phyloP scores from a whole-genome alignment of 2,113 vertebrate genomes.

The Saimiri boliviensis region DNA sequence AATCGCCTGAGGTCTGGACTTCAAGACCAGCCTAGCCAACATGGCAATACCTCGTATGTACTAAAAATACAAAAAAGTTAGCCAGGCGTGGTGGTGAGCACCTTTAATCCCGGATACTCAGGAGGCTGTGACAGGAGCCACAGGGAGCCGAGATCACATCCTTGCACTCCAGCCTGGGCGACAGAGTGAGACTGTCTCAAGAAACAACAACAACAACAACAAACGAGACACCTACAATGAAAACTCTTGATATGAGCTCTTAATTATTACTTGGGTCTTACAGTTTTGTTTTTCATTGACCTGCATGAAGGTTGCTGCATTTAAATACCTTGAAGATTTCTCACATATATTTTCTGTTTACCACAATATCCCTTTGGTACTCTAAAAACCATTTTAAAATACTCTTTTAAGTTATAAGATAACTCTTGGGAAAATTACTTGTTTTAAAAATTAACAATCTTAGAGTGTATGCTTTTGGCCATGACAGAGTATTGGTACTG shows the following conservation, averaged over 20 bases:
- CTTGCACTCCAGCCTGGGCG: too few relatives aligned
- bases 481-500: not conserved
- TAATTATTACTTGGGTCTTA: not conserved
- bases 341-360: not conserved
- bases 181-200: too few relatives aligned
- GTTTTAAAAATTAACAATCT: not conserved
- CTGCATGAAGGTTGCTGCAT: not conserved
- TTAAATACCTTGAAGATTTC: not conserved
- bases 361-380: not conserved
- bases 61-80: too few relatives aligned
- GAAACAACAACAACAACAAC: too few relatives aligned
- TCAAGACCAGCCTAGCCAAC: too few relatives aligned
- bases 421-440: not conserved
- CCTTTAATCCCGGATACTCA: too few relatives aligned
- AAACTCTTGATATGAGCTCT: not conserved
- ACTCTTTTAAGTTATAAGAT: not conserved
- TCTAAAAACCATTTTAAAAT: not conserved
- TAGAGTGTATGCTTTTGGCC: not conserved
- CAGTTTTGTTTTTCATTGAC: slow-evolving; percentile 7
- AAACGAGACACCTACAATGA: not conserved
- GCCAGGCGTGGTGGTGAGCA: too few relatives aligned
- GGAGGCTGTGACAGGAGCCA: too few relatives aligned
- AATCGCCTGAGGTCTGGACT: too few relatives aligned
- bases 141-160: too few relatives aligned
- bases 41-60: too few relatives aligned